phyloP scores from a whole-genome alignment of 2,888 invertebrate species.

The Apamea monoglypha region DNA sequence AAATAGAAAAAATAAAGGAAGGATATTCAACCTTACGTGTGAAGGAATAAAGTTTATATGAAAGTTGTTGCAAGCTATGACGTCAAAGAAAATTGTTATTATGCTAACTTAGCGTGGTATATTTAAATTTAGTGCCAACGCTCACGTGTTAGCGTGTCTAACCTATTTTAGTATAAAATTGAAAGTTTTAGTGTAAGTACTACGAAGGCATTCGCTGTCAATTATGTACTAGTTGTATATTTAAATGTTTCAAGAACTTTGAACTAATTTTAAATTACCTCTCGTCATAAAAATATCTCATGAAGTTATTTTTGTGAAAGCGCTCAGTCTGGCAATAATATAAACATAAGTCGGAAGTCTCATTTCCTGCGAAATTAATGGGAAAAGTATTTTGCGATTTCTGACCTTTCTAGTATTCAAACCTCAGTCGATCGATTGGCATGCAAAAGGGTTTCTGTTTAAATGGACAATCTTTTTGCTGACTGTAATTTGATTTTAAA shows the following conservation, averaged over 20 bases:
- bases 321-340: background rate
- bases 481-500: too few species aligned
- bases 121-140: constrained; percentile 57
- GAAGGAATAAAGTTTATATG: constrained; percentile 52
- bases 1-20: constrained; percentile 8
- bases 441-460: background rate
- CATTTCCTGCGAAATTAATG: background rate
- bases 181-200: constrained; percentile 53
- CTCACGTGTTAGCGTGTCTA: constrained; percentile 65
- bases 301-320: background rate
- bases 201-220: constrained; percentile 35
- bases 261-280: background rate
- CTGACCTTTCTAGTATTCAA: background rate
- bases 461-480: background rate
- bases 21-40: constrained; percentile 46
- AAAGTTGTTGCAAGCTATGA: constrained; percentile 71
- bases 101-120: constrained; percentile 66
- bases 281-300: background rate
- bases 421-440: background rate
- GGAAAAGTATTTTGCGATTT: background rate
- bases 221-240: constrained; percentile 11
- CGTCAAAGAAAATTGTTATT: constrained; percentile 81
- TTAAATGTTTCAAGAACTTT: background rate
- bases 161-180: constrained; percentile 66
- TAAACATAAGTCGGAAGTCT: background rate